A percentile compares a stretch with the other conserved stretches of the same genome.
Conservation (phyloP, 2,113 vertebrate species). For the Brienomyrus brachyistius region DNA sequence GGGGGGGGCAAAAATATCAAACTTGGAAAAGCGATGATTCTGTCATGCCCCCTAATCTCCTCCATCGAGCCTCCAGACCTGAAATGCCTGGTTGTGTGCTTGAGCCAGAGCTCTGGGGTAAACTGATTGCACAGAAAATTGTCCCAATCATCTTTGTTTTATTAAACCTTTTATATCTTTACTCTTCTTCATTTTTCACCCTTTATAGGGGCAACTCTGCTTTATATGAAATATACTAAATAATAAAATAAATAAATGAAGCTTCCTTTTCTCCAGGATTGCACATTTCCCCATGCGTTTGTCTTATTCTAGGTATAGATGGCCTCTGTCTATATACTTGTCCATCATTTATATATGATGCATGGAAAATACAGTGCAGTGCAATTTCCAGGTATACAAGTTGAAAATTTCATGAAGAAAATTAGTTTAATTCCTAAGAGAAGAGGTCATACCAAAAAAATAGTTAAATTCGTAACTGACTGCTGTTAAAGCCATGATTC, state of each 20-base stretch:
- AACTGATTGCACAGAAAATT: conserved; percentile 46
- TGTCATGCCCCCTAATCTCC: conserved; percentile 52
- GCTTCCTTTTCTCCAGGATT: neutral
- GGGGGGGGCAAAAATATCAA: conserved; percentile 41
- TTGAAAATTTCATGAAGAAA: neutral
- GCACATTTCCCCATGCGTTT: neutral
- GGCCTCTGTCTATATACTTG: neutral
- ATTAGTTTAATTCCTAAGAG: neutral
- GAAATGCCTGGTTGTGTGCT: conserved; percentile 1
- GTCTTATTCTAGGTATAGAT: neutral
- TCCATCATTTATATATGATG: neutral
- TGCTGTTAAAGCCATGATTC: neutral
- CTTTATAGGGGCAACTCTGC: neutral
- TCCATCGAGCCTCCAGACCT: conserved; percentile 37
- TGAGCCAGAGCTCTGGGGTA: conserved; percentile 44
- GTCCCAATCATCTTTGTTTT: conserved; percentile 52
- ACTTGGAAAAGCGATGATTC: conserved; percentile 28
- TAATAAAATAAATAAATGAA: conserved; percentile 1
- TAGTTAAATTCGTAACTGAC: neutral
- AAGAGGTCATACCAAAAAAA: neutral
- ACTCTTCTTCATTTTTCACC: conserved; percentile 12
- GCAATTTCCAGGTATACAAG: neutral
- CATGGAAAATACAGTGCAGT: neutral
- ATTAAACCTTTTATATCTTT: conserved; percentile 43
- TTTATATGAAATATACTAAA: neutral